Evolutionary conservation across 2,888 invertebrate species (phyloP).

Genomic region (Trichopoda pennipes): DNA sequence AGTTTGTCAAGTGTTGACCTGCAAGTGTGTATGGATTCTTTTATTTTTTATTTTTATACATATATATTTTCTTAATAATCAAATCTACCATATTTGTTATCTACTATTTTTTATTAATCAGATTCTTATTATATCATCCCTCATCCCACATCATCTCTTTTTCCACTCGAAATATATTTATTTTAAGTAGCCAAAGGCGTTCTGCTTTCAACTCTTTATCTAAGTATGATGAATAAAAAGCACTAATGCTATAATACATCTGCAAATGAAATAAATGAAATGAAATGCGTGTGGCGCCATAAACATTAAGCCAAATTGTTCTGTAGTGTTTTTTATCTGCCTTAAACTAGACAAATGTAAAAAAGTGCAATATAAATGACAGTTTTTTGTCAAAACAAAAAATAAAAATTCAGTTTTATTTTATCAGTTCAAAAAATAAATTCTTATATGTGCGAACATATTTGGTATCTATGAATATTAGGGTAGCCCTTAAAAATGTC

Average conservation of each 20-base stretch:
- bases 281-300: conserved; percentile 63
- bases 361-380: neutral
- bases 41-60: conserved; percentile 14
- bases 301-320: conserved; percentile 56
- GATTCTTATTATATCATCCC: conserved; percentile 21
- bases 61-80: conserved; percentile 1
- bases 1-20: conserved; percentile 14
- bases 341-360: conserved; percentile 12
- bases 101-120: conserved; percentile 42
- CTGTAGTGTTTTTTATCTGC: conserved; percentile 28
- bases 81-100: conserved; percentile 23
- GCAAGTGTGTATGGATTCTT: conserved; percentile 13
- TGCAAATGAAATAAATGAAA: conserved; percentile 35
- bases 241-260: neutral
- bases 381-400: conserved; percentile 6
- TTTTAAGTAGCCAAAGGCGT: conserved; percentile 47
- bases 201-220: neutral
- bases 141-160: conserved; percentile 25
- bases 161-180: conserved; percentile 13
- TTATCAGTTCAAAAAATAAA: no score
- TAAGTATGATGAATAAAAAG: neutral
- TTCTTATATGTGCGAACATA: no score
- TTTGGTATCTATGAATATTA: no score
- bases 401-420: no score
- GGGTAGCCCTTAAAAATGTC: no score